These are phyloP conservation scores for Agrotis puta DNA, from an alignment of 2,888 invertebrate species.

Conservation along the genomic window DNA sequence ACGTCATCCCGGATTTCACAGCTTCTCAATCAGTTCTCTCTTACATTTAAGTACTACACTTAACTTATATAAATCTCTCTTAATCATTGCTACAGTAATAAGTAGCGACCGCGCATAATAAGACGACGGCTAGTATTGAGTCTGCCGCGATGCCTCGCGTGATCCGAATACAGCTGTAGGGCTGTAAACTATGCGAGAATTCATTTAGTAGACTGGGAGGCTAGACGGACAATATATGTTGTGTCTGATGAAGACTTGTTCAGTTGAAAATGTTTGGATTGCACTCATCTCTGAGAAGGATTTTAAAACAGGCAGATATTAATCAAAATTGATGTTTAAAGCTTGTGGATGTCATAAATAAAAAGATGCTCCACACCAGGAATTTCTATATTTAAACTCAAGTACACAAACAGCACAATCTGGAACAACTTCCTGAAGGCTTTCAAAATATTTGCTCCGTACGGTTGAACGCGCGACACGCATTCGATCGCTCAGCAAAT, in stretches of 20 bases:
- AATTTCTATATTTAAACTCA: too few relatives aligned
- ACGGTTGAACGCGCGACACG: too few relatives aligned
- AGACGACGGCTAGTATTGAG: slow-evolving; percentile 61
- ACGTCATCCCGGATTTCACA: slow-evolving; percentile 9
- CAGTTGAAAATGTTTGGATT: background rate
- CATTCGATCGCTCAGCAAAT: too few relatives aligned
- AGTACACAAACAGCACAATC: too few relatives aligned
- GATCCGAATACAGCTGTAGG: slow-evolving; percentile 56
- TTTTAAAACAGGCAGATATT: background rate
- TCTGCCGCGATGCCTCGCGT: slow-evolving; percentile 49
- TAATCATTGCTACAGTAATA: slow-evolving; percentile 56
- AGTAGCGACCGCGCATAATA: slow-evolving; percentile 58
- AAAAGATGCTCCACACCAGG: too few relatives aligned
- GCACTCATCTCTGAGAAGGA: too few relatives aligned
- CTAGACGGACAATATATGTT: background rate
- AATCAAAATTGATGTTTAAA: background rate
- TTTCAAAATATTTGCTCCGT: too few relatives aligned
- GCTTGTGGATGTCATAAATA: background rate
- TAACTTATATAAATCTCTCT: slow-evolving; percentile 46
- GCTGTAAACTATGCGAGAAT: slow-evolving; percentile 34
- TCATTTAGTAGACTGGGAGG: background rate
- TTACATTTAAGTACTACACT: slow-evolving; percentile 27
- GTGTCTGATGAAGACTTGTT: background rate
- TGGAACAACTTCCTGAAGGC: too few relatives aligned
- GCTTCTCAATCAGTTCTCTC: slow-evolving; percentile 18